Conservation (phyloP, 2,888 invertebrate species). For the Eupithecia abbreviata region DNA sequence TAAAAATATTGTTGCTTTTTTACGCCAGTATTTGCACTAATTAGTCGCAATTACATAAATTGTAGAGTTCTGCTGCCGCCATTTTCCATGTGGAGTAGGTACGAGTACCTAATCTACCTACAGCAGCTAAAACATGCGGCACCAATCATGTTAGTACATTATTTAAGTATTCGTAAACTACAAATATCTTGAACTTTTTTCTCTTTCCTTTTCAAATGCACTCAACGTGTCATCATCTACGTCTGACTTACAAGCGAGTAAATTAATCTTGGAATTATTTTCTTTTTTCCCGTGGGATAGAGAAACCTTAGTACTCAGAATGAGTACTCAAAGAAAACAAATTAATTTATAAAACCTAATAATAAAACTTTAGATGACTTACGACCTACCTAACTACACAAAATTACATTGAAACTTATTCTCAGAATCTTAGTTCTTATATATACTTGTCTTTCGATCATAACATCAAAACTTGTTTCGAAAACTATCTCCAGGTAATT, state of each 20-base stretch:
- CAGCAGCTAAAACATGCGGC: not conserved
- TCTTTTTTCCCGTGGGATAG: not conserved
- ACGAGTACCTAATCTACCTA: not conserved
- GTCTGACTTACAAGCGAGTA: not conserved
- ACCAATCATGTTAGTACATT: not conserved
- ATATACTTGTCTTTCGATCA: not conserved
- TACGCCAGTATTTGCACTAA: constrained; percentile 31
- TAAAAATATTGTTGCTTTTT: not conserved
- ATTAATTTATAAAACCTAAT: not conserved
- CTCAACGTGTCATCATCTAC: not conserved
- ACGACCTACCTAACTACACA: not conserved
- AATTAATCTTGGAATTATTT: not conserved
- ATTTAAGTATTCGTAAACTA: not conserved
- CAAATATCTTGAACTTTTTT: not conserved
- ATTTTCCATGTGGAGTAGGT: constrained; percentile 19
- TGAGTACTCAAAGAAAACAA: not conserved
- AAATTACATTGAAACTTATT: not conserved
- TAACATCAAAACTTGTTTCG: not conserved
- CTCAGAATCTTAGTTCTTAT: not conserved
- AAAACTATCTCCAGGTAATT: not conserved
- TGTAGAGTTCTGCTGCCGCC: constrained; percentile 34
- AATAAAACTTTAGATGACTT: too few species aligned
- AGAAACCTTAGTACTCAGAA: constrained; percentile 3
- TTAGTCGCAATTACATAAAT: constrained; percentile 51
- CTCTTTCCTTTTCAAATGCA: not conserved